Evolutionary conservation across 2,797 vertebrate species (phyloP).

Genomic region (Apodemus agrarius): DNA sequence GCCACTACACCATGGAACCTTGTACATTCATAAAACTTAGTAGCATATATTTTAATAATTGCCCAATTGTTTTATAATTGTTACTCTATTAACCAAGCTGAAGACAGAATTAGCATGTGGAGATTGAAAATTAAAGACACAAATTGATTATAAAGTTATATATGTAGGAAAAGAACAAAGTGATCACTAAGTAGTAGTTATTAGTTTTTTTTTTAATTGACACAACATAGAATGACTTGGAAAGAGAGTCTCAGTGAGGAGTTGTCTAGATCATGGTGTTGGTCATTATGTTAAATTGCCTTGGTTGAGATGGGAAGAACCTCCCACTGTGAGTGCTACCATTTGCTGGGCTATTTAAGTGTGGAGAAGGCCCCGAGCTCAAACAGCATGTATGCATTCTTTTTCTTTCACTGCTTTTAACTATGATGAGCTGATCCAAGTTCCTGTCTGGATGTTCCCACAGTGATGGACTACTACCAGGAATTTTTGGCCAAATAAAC

Average conservation of each 20-base stretch:
- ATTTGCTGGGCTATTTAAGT: no score
- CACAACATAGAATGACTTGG: neutral
- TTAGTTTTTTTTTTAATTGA: neutral
- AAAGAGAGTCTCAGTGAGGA: neutral
- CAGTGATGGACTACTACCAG: neutral
- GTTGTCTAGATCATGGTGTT: neutral
- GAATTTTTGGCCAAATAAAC: neutral
- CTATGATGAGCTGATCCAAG: neutral
- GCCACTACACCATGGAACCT: no score
- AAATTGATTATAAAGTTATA: neutral
- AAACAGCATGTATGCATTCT: neutral
- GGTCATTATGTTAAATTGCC: neutral
- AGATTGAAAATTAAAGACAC: neutral
- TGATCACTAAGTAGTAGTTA: neutral
- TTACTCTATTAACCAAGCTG: neutral
- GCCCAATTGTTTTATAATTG: neutral
- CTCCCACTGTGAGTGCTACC: neutral
- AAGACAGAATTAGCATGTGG: neutral
- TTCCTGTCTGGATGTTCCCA: neutral
- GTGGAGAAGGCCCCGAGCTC: neutral
- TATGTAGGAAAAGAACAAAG: neutral
- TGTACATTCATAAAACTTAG: neutral
- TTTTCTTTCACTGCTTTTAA: neutral
- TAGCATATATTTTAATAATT: neutral
- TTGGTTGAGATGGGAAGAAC: neutral